Evolutionary conservation across 2,888 invertebrate genomes (phyloP).

Genomic region (Cinara cedri): DNA sequence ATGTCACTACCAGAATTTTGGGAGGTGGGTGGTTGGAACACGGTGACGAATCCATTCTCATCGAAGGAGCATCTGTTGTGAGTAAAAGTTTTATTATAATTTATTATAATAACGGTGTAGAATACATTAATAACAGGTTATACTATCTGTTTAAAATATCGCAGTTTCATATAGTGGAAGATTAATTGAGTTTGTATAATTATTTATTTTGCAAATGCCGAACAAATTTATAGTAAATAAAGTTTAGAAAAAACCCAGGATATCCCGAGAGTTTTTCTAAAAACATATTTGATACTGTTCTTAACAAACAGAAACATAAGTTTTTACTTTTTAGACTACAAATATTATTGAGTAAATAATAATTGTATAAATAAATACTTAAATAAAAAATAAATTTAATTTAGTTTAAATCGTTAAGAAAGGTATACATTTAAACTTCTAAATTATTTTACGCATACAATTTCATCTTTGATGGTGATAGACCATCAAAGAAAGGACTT

Average conservation of each 20-base stretch:
- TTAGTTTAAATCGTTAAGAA: no score
- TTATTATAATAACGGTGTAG: background rate
- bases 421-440: no score
- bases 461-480: no score
- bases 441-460: no score
- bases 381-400: no score
- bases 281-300: background rate
- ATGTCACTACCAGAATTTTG: conserved; percentile 44
- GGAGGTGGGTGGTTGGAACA: conserved; percentile 52
- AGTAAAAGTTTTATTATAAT: conserved; percentile 48
- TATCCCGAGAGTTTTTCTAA: background rate
- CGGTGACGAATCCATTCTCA: conserved; percentile 29
- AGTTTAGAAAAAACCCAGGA: no score
- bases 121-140: background rate
- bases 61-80: conserved; percentile 61
- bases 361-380: no score
- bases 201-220: no score
- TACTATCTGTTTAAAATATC: background rate
- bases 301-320: background rate
- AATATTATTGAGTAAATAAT: no score
- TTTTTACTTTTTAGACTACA: background rate
- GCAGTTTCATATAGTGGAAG: background rate
- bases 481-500: no score
- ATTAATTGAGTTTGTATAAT: no score
- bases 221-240: no score